A percentile compares a stretch with the other conserved stretches of the same genome.
phyloP scores from a whole-genome alignment of 2,797 vertebrate species.

The Crocidura indochinensis region DNA sequence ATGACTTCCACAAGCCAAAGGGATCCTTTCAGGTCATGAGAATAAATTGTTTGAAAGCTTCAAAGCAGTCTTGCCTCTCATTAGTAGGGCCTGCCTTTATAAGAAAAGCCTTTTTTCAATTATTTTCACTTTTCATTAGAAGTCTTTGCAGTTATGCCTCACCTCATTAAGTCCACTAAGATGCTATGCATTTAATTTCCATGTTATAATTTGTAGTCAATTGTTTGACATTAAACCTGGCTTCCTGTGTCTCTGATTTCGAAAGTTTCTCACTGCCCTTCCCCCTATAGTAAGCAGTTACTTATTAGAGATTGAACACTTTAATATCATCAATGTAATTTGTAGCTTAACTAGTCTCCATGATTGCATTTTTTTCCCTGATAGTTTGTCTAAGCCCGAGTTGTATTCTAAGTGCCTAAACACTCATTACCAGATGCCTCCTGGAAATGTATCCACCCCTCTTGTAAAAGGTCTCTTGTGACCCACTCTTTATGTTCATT shows the following conservation, averaged over 20 bases:
- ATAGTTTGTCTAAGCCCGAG: background rate
- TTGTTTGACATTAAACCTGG: constrained; percentile 65
- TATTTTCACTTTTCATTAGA: constrained; percentile 85
- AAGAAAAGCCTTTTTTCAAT: constrained; percentile 79
- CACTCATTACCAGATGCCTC: constrained; percentile 47
- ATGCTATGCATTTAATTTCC: constrained; percentile 72
- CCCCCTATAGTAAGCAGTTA: background rate
- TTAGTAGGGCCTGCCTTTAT: constrained; percentile 69
- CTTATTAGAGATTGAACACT: constrained; percentile 29
- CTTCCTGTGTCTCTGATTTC: constrained; percentile 45
- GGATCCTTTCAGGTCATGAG: constrained; percentile 65
- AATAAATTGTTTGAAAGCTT: constrained; percentile 74
- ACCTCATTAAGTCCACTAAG: constrained; percentile 79
- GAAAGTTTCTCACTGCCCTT: background rate
- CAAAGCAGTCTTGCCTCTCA: constrained; percentile 69
- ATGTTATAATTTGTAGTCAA: constrained; percentile 74
- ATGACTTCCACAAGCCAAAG: constrained; percentile 71
- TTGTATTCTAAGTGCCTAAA: background rate
- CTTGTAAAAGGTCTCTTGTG: constrained; percentile 55
- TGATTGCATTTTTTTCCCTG: constrained; percentile 28
- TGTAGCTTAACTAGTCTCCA: constrained; percentile 33
- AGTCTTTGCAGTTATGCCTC: constrained; percentile 70
- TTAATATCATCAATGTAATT: constrained; percentile 41
- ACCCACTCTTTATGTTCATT: constrained; percentile 36
- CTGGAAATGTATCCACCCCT: constrained; percentile 5